Evolutionary conservation across 2,888 invertebrate species (phyloP), one percentile per base, ranked within the genome.

Genomic region (Anticlea derivata): DNA sequence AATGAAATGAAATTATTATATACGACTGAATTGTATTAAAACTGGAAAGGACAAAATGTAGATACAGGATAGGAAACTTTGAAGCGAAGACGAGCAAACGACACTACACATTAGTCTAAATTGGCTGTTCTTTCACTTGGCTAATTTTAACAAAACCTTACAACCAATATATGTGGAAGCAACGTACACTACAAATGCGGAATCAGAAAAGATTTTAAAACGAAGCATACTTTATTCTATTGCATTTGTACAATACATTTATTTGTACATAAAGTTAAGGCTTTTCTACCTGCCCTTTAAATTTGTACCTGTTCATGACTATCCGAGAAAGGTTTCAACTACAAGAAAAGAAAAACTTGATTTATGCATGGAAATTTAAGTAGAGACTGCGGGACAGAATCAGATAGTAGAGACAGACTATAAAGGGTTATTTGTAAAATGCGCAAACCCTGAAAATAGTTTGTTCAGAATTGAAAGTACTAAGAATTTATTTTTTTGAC

Each of bases 251-350:
- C 69, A 75, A 68, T 68, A 72, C 45, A n/a, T n/a, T n/a, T n/a
- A 66, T 65, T 70, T 63, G 69, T 65, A 70, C 60, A 66, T 68
- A 70, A 67, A 73, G 76, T 51, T 24, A 48, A 78, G 73, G 73
- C 72, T 77, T 68, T 61, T 75, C 79, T 85, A 88, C 79, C 85
- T 80, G 83, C 75, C 66, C 44, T 48, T 75, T 75, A 67, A 66
- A 66, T 67, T 77, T 78, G 78, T 90, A 90, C 90, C 90, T 90
- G 90, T 77, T 90, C 84, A 76, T 90, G 86, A 85, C 90, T 90
- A 86, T 90, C 90, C 90, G 90, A 90, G 78, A 83, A 90, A 78
- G 90, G 90, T 85, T 87, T 87, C 83, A 90, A 87, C 90, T 90
- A 90, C 88, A 90, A 86, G 83, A 80, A 84, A 80, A 80, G 75